Percentiles rank a stretch among this genome's conserved stretches.
Conservation (phyloP, 2,888 invertebrate species). For the Hypomecis atomaria region DNA sequence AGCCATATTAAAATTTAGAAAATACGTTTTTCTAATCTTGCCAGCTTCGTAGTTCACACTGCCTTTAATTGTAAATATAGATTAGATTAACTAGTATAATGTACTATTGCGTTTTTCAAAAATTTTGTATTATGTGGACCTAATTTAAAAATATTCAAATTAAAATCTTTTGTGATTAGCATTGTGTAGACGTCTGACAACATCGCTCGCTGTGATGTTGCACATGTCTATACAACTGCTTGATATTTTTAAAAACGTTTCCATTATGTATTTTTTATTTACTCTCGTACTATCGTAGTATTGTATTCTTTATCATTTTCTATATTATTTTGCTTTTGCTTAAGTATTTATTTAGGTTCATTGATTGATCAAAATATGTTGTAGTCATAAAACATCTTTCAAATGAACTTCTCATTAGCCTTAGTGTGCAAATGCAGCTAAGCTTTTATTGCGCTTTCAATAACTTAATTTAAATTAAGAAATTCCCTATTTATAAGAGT, state of each 20-base stretch:
- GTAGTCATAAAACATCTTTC: conserved; percentile 12
- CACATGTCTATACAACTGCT: conserved; percentile 81
- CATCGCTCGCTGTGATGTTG: conserved; percentile 79
- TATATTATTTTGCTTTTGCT: conserved; percentile 29
- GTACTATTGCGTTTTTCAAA: conserved; percentile 23
- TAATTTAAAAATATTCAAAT: conserved; percentile 19
- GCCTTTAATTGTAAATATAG: conserved; percentile 81
- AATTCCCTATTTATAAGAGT: conserved; percentile 68
- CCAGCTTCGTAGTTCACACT: conserved; percentile 82
- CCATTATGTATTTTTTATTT: conserved; percentile 29
- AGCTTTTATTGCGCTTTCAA: conserved; percentile 67
- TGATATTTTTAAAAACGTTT: conserved; percentile 41
- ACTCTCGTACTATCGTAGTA: conserved; percentile 3
- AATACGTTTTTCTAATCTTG: conserved; percentile 79
- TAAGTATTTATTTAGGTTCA: conserved; percentile 21
- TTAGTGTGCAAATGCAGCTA: conserved; percentile 59
- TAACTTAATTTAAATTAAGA: conserved; percentile 71
- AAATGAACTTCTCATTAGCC: conserved; percentile 43
- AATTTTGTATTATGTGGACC: conserved; percentile 20
- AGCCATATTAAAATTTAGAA: conserved; percentile 84
- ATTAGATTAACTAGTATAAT: conserved; percentile 40
- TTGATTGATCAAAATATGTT: conserved; percentile 12
- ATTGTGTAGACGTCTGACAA: conserved; percentile 80
- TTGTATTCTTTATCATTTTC: conserved; percentile 33
- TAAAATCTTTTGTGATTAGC: conserved; percentile 42